Evolutionary conservation across 2,113 vertebrate genomes (phyloP), one percentile per base, ranked within the genome.

Genomic region (Gallinago undulata): DNA sequence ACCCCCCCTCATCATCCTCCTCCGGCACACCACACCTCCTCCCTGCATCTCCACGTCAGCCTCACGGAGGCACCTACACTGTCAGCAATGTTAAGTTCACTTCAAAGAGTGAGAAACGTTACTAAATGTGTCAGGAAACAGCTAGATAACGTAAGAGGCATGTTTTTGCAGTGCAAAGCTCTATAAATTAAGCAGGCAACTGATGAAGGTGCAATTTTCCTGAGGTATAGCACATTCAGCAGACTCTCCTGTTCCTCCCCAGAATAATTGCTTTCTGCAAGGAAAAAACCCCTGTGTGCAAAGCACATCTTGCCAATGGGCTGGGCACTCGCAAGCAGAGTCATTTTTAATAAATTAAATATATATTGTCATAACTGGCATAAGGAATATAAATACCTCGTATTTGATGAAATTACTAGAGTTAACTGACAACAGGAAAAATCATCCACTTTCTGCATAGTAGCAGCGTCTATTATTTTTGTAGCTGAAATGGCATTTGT

Each of bases 81-180:
- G 95, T 97, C 98, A 98, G 97, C 98, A 91, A 93, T 47, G 90
- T 95, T 93, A 95, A 96, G 47, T 62, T 96, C 93, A 93, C 93
- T 96, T 95, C 84, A 96, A 96, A 97, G 97, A 96, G 97, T 94
- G 96, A 97, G 96, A 97, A 97, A 95, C 68, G 56, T 90, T 96
- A 91, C 95, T 97, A 97, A 98, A 97, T 78, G 89, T 97, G 97
- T 95, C 97, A 96, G 95, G 89, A 97, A 98, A 96, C 97, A 97
- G 96, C 94, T 84, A 96, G 96, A 95, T 95, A 95, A 96, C 5
- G 7, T 64, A 95, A 97, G 93, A 97, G 39, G 63, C 90, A 89
- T 90, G 93, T 84, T 97, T 97, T 66, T 94, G 97, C 94, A 67
- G 81, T 60, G 92, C 96, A 95, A 93, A 95, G 96, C 97, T 89